Percentiles rank a stretch among this genome's conserved stretches.
These are phyloP conservation scores for Trochalopteron elliotii DNA, from an alignment of 2,113 vertebrate genomes.

Conservation along the genomic window DNA sequence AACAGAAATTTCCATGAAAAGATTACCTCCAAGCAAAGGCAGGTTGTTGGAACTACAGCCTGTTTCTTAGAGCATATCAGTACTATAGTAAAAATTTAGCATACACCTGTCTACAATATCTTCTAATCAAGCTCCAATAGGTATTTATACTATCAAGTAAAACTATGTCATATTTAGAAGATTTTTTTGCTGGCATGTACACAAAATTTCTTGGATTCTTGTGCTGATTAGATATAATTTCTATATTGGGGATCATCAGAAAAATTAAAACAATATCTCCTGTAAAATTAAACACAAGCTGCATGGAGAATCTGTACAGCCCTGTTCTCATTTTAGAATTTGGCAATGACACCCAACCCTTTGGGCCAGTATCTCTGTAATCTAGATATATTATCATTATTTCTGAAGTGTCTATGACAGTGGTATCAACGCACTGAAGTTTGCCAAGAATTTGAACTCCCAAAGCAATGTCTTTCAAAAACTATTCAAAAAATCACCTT, in stretches of 20 bases:
- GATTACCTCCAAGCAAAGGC: neutral
- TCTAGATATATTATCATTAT: conserved; percentile 23
- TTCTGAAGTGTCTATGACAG: neutral
- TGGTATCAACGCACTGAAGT: neutral
- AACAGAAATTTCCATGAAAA: neutral
- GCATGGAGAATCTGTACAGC: neutral
- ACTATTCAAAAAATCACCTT: neutral
- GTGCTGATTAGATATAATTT: conserved; percentile 15
- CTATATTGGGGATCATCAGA: conserved; percentile 26
- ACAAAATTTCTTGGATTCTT: conserved; percentile 34
- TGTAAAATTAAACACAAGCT: conserved; percentile 47
- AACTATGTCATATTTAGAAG: neutral
- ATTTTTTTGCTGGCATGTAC: neutral
- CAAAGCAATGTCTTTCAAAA: conserved; percentile 1
- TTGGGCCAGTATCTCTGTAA: conserved; percentile 9
- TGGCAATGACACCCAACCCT: conserved; percentile 7
- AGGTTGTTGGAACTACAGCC: neutral
- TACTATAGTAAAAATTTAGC: neutral
- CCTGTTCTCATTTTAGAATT: neutral
- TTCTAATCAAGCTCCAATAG: neutral
- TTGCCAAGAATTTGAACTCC: conserved; percentile 7
- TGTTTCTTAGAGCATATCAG: neutral
- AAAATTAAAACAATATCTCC: conserved; percentile 58
- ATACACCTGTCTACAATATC: neutral
- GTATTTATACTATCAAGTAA: neutral